phyloP scores from a whole-genome alignment of 2,113 vertebrate species.

The Nerophis lumbriciformis region DNA sequence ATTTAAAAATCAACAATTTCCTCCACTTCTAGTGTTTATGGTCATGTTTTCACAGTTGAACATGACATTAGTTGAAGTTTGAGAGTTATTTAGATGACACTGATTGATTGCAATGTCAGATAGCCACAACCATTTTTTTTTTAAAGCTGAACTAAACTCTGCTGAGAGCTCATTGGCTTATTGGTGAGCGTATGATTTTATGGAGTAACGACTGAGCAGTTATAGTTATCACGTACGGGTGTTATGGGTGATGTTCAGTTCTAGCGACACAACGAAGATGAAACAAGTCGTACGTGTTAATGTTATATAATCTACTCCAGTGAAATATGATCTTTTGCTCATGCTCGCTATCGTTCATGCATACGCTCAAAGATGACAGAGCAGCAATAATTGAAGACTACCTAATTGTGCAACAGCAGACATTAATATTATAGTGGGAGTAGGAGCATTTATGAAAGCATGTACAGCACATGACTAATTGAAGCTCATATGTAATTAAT shows the following conservation, averaged over 20 bases:
- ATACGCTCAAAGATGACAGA: conserved; percentile 10
- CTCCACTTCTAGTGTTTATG: no score
- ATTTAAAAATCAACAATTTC: no score
- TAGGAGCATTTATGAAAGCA: conserved; percentile 7
- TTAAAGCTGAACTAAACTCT: no score
- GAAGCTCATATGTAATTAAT: conserved; percentile 56
- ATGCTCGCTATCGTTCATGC: conserved; percentile 23
- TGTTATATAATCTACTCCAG: conserved; percentile 36
- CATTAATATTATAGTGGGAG: conserved; percentile 27
- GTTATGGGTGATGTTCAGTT: conserved; percentile 20
- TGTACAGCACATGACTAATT: conserved; percentile 35
- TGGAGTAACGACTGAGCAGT: conserved; percentile 22
- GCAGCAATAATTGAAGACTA: conserved; percentile 34
- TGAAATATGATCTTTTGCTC: conserved; percentile 43
- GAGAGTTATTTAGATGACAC: no score
- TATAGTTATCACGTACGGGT: conserved; percentile 19
- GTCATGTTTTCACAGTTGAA: no score
- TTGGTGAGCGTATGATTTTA: conserved; percentile 10
- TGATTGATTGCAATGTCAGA: no score
- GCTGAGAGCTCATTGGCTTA: not conserved
- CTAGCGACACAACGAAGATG: conserved; percentile 22
- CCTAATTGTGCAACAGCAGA: conserved; percentile 17
- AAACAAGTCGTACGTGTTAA: conserved; percentile 41
- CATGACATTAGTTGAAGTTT: no score
- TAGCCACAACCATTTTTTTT: no score